Evolutionary conservation across 2,113 vertebrate genomes (phyloP).

Genomic region (Rhinopomastus cyanomelas): DNA sequence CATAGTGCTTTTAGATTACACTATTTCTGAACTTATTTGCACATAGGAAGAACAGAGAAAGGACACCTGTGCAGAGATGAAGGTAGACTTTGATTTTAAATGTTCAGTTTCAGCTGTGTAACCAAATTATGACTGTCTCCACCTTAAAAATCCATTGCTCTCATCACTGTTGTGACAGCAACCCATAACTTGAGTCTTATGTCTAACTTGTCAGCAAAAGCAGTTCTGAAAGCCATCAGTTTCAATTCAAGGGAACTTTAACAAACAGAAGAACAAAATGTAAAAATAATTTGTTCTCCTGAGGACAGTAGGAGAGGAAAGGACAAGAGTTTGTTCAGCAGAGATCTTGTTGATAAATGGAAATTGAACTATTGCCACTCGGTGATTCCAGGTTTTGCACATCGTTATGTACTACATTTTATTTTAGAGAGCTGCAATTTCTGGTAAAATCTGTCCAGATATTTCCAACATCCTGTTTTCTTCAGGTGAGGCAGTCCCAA

Average conservation of each 20-base stretch:
- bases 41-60: background rate
- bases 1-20: background rate
- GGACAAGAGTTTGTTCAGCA: background rate
- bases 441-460: background rate
- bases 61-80: background rate
- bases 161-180: background rate
- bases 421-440: background rate
- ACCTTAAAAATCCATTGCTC: background rate
- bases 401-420: conserved; percentile 9
- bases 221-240: background rate
- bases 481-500: background rate
- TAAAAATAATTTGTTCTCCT: background rate
- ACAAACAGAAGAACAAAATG: background rate
- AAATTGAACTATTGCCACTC: background rate
- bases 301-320: background rate
- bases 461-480: conserved; percentile 40
- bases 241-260: background rate
- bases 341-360: background rate
- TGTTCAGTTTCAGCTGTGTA: background rate
- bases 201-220: background rate
- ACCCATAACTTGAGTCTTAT: background rate
- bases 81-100: background rate
- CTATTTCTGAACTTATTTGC: background rate
- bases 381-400: background rate
- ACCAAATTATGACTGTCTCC: background rate